A percentile compares a stretch with the other conserved stretches of the same genome.
Conservation (phyloP, 2,888 invertebrate species). For the Nephrotoma appendiculata region DNA sequence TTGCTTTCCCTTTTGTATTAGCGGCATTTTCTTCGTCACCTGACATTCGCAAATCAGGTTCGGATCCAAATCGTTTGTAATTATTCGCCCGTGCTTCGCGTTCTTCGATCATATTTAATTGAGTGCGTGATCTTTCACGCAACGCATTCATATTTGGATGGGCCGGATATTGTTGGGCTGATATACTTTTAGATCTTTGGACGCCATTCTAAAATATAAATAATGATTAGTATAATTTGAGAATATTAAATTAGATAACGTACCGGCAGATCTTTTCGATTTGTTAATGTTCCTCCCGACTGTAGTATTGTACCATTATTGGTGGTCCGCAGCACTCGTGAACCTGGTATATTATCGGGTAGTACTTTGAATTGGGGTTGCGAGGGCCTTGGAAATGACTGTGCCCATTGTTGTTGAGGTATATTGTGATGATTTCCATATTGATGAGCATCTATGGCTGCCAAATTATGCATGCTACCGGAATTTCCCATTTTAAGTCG, state of each 20-base stretch:
- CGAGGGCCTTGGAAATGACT: not conserved
- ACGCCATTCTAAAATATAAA: slow-evolving; percentile 5
- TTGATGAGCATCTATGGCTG: slow-evolving; percentile 7
- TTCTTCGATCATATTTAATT: not conserved
- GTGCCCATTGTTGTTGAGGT: not conserved
- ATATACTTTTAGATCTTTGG: slow-evolving; percentile 10
- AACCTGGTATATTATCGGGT: slow-evolving; percentile 47
- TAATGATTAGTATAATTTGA: not conserved
- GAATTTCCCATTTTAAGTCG: slow-evolving; percentile 22
- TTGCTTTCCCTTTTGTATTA: slow-evolving; percentile 24
- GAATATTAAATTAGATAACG: not conserved
- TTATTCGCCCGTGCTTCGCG: not conserved
- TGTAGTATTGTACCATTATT: slow-evolving; percentile 73
- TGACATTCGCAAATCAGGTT: slow-evolving; percentile 46
- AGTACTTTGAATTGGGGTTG: slow-evolving; percentile 41
- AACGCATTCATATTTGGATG: slow-evolving; percentile 7
- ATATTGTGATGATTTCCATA: slow-evolving; percentile 15
- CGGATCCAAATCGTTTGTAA: slow-evolving; percentile 53
- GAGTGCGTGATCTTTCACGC: not conserved
- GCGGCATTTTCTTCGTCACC: slow-evolving; percentile 9
- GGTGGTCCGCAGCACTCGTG: slow-evolving; percentile 49
- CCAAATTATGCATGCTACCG: slow-evolving; percentile 21
- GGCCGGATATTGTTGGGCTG: slow-evolving; percentile 5
- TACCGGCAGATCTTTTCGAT: slow-evolving; percentile 33
- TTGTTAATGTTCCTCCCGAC: slow-evolving; percentile 70